Percentiles rank a stretch among this genome's conserved stretches.
Evolutionary conservation across 2,888 invertebrate species (phyloP).

Genomic region (Anodontia alba): DNA sequence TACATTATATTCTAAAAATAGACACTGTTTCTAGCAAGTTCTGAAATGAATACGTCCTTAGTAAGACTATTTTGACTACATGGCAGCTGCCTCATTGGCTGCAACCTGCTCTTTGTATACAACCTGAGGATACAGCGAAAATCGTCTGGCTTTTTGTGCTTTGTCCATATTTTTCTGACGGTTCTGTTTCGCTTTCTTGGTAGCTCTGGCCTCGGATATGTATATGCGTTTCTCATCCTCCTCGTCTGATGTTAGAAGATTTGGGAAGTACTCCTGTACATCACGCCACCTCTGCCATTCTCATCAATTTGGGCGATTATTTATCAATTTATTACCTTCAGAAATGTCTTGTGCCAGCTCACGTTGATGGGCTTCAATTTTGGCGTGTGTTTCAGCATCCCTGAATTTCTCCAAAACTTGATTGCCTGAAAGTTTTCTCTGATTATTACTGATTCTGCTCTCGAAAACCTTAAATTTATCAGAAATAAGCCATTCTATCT

Average conservation of each 20-base stretch:
- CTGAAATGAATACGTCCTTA: too few relatives aligned
- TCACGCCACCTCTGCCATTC: not conserved
- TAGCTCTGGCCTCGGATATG: not conserved
- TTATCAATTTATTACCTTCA: not conserved
- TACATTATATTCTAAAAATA: too few relatives aligned
- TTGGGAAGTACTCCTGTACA: not conserved
- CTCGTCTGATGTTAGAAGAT: not conserved
- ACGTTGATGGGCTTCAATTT: not conserved
- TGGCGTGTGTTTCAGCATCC: not conserved
- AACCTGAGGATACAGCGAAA: not conserved
- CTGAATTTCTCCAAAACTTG: conserved; percentile 6
- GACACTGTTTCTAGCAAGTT: too few relatives aligned
- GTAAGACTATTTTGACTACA: too few relatives aligned
- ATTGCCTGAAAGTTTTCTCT: not conserved
- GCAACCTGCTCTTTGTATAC: too few relatives aligned
- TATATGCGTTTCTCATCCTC: not conserved
- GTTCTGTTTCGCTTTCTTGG: not conserved
- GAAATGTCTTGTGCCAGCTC: not conserved
- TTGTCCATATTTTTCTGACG: not conserved
- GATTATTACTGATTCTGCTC: not conserved
- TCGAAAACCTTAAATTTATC: not conserved
- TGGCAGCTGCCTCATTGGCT: too few relatives aligned
- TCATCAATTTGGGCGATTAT: not conserved
- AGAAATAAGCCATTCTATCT: too few relatives aligned
- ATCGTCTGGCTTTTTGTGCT: not conserved